Evolutionary conservation across 2,113 vertebrate species (phyloP), one percentile per base, ranked within the genome.

Genomic region (Hassar affinis): DNA sequence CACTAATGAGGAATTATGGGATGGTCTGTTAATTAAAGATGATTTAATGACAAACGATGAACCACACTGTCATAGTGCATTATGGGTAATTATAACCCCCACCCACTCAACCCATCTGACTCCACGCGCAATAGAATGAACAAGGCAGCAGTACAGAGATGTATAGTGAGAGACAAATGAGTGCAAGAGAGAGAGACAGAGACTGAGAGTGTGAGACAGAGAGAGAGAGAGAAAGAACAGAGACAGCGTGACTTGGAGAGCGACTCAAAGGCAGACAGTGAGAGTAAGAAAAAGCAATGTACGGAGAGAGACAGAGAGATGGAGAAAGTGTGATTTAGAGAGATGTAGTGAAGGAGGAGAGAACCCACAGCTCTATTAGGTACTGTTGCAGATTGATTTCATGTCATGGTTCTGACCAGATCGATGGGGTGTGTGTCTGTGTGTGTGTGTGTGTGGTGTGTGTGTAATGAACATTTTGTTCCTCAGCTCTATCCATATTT

Each of bases 341-440:
- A 52, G 30, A 80, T 66, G 45, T 20, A 84, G 76, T 77, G 45
- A 49, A 54, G 30, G 75, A 83, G 69, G 42, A 68, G 45, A 80
- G 54, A 22, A 86, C 88, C 90, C 85, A 76, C 87, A 87, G 88
- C 91, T 94, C 93, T 94, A 93, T 94, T 93, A 93, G 90, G 91
- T 91, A 91, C 86, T 89, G 86, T 87, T 85, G 61, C 80, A 7
- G 85, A 94, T 94, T 92, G 93, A 94, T 94, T 94, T 95, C 84
- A 90, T 90, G 92, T 92, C 92, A 82, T 88, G 78, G 54, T 88
- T 87, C 61, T 85, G 87, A 91, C 89, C 88, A 91, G 90, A 93
- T 93, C 85, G 81, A 94, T 93, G 87, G 88, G 85, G 83, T 79
- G 80, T 78, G 56, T 64, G 74, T 68, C 76, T 85, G 57, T 80